Evolutionary conservation across 1,140 invertebrate species (phyloP).

Genomic region (Zaprionus davidi): DNA sequence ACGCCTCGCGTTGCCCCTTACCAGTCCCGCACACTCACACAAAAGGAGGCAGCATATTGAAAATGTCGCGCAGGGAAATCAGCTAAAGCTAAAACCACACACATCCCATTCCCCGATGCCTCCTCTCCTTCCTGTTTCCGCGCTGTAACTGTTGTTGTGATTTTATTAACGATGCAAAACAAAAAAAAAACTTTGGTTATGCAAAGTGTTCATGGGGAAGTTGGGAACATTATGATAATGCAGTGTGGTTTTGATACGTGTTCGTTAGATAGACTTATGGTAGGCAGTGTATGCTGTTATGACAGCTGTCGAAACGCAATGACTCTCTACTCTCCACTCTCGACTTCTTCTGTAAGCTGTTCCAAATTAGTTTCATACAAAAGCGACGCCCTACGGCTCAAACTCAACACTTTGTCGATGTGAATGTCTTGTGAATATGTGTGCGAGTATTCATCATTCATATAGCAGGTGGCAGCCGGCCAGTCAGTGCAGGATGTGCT

Average conservation of each 20-base stretch:
- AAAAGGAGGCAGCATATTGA: constrained; percentile 37
- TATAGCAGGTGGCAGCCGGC: constrained; percentile 17
- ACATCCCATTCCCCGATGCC: background rate
- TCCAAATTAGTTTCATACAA: constrained; percentile 44
- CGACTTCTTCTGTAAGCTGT: constrained; percentile 8
- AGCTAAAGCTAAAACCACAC: constrained; percentile 1
- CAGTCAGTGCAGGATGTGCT: constrained; percentile 42
- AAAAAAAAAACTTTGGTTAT: constrained; percentile 22
- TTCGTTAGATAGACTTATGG: constrained; percentile 1
- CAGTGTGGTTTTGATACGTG: background rate
- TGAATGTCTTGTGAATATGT: constrained; percentile 8
- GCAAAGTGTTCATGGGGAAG: constrained; percentile 4
- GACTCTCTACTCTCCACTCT: background rate
- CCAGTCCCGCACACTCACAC: background rate
- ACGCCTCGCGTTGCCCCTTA: constrained; percentile 32
- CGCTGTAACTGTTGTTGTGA: constrained; percentile 17
- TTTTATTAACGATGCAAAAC: constrained; percentile 40
- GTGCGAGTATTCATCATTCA: constrained; percentile 23
- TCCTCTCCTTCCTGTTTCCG: background rate
- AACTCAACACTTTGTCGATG: constrained; percentile 37
- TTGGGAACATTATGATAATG: constrained; percentile 12
- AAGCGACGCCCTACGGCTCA: constrained; percentile 17
- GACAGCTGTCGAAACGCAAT: background rate
- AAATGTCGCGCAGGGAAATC: constrained; percentile 39
- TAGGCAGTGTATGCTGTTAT: constrained; percentile 6